phyloP scores from a whole-genome alignment of 2,888 invertebrate species.

The Ariolimax columbianus region DNA sequence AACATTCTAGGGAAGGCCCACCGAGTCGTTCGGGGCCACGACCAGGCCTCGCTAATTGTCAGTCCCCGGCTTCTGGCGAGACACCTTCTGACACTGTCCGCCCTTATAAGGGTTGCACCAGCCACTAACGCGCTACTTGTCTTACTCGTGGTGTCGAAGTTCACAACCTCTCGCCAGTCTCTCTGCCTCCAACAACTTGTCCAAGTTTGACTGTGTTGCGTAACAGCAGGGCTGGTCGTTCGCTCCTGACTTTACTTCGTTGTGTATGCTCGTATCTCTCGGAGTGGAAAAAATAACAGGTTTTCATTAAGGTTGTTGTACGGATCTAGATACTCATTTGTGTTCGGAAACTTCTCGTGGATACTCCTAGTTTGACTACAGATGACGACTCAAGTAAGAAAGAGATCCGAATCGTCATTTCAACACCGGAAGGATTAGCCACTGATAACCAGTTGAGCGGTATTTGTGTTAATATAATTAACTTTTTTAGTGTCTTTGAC shows the following conservation, averaged over 20 bases:
- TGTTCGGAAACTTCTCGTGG: neutral
- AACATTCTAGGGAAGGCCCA: slow-evolving; percentile 51
- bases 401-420: neutral
- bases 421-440: neutral
- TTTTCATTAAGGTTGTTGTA: neutral
- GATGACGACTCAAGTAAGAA: neutral
- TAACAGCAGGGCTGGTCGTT: neutral
- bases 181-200: slow-evolving; percentile 17
- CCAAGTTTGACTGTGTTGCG: slow-evolving; percentile 10
- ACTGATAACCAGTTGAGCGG: neutral
- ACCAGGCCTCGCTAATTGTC: slow-evolving; percentile 43
- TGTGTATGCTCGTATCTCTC: neutral
- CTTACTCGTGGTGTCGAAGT: slow-evolving; percentile 41
- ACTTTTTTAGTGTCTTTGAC: neutral
- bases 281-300: neutral
- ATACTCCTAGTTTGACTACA: neutral
- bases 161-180: slow-evolving; percentile 28
- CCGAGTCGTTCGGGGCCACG: slow-evolving; percentile 42
- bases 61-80: slow-evolving; percentile 34
- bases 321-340: neutral
- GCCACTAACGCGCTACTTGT: slow-evolving; percentile 39
- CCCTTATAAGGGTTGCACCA: slow-evolving; percentile 51
- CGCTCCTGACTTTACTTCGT: slow-evolving; percentile 13
- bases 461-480: neutral
- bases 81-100: slow-evolving; percentile 49